Evolutionary conservation across 1,140 invertebrate genomes (phyloP).

Genomic region (Drosophila truncata): DNA sequence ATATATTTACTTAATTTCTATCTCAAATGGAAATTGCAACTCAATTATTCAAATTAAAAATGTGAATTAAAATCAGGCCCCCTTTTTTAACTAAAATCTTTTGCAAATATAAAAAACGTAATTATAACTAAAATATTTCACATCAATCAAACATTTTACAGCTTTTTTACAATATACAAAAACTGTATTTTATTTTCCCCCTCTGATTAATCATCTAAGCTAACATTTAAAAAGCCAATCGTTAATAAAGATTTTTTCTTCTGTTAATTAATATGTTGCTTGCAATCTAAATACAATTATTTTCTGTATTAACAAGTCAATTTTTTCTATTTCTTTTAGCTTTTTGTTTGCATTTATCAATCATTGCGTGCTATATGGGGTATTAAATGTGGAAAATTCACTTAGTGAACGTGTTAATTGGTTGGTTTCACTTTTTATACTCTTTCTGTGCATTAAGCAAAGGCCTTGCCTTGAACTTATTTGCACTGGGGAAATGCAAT

Average conservation of each 20-base stretch:
- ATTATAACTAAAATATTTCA: neutral
- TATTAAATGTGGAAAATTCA: constrained; percentile 16
- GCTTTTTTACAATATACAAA: neutral
- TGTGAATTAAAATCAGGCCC: neutral
- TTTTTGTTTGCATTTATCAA: constrained; percentile 23
- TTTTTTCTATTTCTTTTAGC: constrained; percentile 7
- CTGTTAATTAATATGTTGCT: neutral
- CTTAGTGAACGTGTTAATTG: constrained; percentile 40
- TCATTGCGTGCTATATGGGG: constrained; percentile 1
- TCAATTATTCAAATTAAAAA: neutral
- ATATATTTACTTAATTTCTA: too few species aligned
- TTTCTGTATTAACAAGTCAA: neutral
- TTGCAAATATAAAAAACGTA: too few species aligned
- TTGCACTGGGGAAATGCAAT: constrained; percentile 42
- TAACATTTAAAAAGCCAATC: constrained; percentile 8
- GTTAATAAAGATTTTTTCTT: neutral
- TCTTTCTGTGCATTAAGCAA: constrained; percentile 10
- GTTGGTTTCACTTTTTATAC: constrained; percentile 15
- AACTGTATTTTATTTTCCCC: neutral
- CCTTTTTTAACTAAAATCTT: too few species aligned
- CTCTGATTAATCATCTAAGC: neutral
- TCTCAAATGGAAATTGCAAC: neutral
- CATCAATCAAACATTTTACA: neutral
- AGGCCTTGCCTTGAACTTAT: constrained; percentile 30
- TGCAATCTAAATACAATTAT: constrained; percentile 8